Conservation (phyloP, 2,113 vertebrate genomes). For the Charadrius vociferus region DNA sequence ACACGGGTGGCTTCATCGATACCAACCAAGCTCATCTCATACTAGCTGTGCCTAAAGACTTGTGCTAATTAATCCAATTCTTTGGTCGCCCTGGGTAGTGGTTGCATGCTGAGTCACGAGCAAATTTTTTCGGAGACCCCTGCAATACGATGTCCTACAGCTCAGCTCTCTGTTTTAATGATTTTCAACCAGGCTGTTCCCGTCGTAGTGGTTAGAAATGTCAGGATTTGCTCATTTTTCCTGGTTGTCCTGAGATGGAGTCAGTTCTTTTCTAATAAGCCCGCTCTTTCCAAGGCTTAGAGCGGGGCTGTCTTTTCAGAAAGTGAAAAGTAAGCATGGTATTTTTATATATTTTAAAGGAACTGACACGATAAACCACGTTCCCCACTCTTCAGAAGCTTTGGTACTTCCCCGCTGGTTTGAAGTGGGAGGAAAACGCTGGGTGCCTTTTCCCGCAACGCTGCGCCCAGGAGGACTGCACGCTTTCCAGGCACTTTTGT, state of each 20-base stretch:
- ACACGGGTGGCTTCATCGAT: rapidly evolving
- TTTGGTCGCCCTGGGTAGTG: background rate
- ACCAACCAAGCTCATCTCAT: too few relatives aligned
- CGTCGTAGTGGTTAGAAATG: background rate
- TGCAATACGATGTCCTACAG: rapidly evolving
- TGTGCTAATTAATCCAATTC: background rate
- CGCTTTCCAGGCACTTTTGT: rapidly evolving
- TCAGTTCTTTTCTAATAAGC: background rate
- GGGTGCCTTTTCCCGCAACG: background rate
- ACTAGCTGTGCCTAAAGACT: too few relatives aligned
- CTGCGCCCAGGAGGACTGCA: background rate
- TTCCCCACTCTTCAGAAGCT: rapidly evolving
- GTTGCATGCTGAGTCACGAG: rapidly evolving
- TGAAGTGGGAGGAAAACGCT: rapidly evolving
- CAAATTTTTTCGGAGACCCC: background rate
- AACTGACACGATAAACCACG: rapidly evolving
- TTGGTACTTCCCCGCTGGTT: rapidly evolving
- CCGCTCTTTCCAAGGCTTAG: background rate
- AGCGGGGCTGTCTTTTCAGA: background rate
- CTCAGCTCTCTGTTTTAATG: too few relatives aligned
- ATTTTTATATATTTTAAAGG: too few relatives aligned
- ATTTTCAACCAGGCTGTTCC: background rate
- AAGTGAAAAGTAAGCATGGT: background rate
- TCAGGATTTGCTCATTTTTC: background rate
- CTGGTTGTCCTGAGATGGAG: background rate